phyloP scores from a whole-genome alignment of 1,140 invertebrate species.

The Brachionus asplanchnoidis region DNA sequence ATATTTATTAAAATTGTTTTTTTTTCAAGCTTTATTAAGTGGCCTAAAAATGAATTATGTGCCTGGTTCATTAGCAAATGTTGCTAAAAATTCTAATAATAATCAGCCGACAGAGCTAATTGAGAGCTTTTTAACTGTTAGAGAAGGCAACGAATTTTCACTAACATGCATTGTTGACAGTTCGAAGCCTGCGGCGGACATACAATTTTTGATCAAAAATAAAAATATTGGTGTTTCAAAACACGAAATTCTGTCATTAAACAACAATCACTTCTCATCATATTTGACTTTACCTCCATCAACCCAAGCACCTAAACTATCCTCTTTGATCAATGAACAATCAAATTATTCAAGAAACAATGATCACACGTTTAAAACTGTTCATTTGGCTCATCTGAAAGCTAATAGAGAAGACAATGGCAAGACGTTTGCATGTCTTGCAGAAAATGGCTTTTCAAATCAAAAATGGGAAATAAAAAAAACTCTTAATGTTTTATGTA shows the following conservation, averaged over 20 bases:
- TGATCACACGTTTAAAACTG: constrained; percentile 21
- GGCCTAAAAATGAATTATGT: neutral
- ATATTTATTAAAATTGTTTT: neutral
- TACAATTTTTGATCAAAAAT: constrained; percentile 31
- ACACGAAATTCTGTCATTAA: neutral
- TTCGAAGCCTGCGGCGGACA: constrained; percentile 34
- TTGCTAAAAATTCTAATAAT: neutral
- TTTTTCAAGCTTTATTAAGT: neutral
- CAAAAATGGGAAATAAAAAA: constrained; percentile 41
- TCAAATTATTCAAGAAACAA: neutral
- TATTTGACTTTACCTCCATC: neutral
- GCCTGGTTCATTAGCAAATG: neutral
- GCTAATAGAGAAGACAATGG: neutral
- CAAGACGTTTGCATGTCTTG: neutral
- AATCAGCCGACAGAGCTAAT: neutral
- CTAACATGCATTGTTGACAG: constrained; percentile 7
- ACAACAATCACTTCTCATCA: constrained; percentile 16
- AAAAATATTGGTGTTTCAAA: neutral
- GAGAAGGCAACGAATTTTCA: neutral
- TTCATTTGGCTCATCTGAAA: neutral
- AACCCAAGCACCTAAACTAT: neutral
- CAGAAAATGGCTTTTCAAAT: constrained; percentile 40
- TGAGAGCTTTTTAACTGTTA: neutral
- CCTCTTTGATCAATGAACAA: neutral
- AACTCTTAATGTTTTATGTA: constrained; percentile 21